These are phyloP conservation scores for Archilochus colubris DNA, from an alignment of 2,113 vertebrate genomes.

Conservation along the genomic window DNA sequence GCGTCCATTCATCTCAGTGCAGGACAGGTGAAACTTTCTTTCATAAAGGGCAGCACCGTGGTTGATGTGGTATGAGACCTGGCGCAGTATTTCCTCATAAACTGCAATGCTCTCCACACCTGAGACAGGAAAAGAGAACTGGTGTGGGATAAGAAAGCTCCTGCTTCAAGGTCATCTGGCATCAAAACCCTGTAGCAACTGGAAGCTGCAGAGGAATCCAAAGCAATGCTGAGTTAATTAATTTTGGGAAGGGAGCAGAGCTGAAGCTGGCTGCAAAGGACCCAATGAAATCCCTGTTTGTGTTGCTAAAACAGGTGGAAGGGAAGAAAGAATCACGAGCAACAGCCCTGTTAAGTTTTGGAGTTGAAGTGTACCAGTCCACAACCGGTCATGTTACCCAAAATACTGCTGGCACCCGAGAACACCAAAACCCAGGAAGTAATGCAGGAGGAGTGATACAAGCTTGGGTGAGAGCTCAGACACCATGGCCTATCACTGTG, in stretches of 20 bases:
- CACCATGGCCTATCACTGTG: neutral
- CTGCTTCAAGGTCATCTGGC: neutral
- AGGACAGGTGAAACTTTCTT: constrained; percentile 93
- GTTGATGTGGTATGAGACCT: constrained; percentile 86
- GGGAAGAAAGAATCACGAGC: neutral
- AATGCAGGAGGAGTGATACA: neutral
- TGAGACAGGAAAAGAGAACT: neutral
- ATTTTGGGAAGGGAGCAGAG: neutral
- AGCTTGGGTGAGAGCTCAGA: neutral
- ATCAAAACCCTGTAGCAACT: neutral
- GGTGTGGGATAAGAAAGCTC: neutral
- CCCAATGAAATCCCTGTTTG: neutral
- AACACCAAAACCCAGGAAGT: neutral
- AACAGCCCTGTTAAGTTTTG: neutral
- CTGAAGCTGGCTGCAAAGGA: neutral
- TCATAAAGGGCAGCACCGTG: constrained; percentile 90
- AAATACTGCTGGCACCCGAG: neutral
- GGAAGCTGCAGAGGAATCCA: neutral
- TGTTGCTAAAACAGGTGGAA: neutral
- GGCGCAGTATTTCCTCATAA: constrained; percentile 92
- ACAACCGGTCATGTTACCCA: accelerated
- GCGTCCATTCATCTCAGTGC: constrained; percentile 97
- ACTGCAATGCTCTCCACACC: constrained; percentile 96
- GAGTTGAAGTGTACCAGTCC: neutral
- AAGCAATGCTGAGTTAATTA: neutral